These are phyloP conservation scores for Dendroctonus ponderosae DNA, from an alignment of 1,140 invertebrate species.

Conservation along the genomic window DNA sequence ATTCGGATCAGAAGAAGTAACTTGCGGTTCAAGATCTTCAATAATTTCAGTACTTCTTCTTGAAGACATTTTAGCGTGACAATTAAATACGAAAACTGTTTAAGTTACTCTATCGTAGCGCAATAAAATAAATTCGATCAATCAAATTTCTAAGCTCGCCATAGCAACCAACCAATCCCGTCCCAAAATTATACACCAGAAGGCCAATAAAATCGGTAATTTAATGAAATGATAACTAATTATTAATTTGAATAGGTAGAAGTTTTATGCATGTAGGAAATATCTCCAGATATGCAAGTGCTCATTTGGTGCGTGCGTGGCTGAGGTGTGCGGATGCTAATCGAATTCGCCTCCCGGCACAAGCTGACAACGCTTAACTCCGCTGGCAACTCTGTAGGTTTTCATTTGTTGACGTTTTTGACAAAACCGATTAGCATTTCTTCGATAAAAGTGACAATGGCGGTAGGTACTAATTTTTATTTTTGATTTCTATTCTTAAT, in stretches of 20 bases:
- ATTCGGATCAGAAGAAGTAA: conserved; percentile 54
- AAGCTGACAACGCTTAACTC: no score
- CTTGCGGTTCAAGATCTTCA: conserved; percentile 37
- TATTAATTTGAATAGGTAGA: no score
- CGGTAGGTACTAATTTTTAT: conserved; percentile 35
- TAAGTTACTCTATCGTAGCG: no score
- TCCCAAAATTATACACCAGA: no score
- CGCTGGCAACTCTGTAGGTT: conserved; percentile 1
- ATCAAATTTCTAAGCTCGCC: conserved; percentile 18
- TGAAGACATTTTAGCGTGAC: not conserved
- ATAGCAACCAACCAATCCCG: conserved; percentile 1
- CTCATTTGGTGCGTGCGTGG: no score
- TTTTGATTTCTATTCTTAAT: conserved; percentile 20
- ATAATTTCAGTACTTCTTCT: not conserved
- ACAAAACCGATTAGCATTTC: conserved; percentile 18
- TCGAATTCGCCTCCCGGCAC: no score
- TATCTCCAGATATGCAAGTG: no score
- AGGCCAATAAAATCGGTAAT: no score
- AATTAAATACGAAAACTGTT: not conserved
- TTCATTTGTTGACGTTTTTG: not conserved
- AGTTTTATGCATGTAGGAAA: no score
- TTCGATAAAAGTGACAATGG: conserved; percentile 30
- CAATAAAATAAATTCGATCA: conserved; percentile 4
- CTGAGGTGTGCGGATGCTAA: no score
- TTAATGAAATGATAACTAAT: no score